phyloP scores from a whole-genome alignment of 2,797 vertebrate genomes.

The Megaceryle alcyon region DNA sequence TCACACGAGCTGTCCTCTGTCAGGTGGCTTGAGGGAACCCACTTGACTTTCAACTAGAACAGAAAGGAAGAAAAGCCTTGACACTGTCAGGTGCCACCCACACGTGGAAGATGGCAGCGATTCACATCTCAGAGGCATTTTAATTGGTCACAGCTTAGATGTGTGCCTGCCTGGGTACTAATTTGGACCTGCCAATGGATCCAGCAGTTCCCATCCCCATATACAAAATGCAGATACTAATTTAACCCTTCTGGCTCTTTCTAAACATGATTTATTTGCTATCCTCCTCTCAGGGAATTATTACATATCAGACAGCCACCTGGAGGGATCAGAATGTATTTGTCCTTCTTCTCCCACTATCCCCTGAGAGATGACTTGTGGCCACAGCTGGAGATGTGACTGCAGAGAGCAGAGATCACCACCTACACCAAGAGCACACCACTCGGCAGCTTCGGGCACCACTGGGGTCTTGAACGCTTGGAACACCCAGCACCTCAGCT shows the following conservation, averaged over 20 bases:
- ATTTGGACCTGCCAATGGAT: background rate
- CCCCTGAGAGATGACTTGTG: background rate
- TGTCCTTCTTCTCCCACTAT: background rate
- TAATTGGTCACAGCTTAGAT: background rate
- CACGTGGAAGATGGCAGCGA: background rate
- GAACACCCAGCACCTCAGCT: background rate
- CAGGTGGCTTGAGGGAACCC: background rate
- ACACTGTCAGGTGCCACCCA: background rate
- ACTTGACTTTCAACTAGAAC: background rate
- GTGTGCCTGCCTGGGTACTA: background rate
- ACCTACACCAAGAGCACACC: background rate
- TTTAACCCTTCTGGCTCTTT: background rate
- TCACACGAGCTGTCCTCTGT: background rate
- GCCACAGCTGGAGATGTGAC: background rate
- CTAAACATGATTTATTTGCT: background rate
- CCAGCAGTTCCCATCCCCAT: background rate
- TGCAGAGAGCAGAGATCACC: background rate
- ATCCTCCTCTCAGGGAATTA: background rate
- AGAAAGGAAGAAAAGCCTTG: background rate
- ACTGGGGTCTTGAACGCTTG: rapidly evolving
- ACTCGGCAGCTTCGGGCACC: background rate
- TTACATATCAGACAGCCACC: background rate
- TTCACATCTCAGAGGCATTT: background rate
- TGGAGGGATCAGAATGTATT: background rate
- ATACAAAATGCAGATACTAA: background rate